Conservation (phyloP, 2,113 vertebrate genomes). For the Bettongia penicillata region DNA sequence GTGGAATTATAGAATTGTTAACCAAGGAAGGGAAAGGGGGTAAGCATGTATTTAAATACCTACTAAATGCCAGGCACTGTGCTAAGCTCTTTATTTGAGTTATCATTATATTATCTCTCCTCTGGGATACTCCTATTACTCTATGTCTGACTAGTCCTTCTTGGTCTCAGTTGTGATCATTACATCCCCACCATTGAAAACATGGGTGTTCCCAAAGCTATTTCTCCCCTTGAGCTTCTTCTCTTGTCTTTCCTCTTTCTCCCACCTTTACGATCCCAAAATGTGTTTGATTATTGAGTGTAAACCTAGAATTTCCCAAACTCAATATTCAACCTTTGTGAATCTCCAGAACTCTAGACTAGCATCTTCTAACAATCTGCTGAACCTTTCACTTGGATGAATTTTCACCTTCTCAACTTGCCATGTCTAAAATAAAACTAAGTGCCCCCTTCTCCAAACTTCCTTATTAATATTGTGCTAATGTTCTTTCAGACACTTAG, state of each 20-base stretch:
- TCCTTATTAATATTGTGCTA: background rate
- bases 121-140: background rate
- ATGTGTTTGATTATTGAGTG: background rate
- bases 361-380: background rate
- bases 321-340: background rate
- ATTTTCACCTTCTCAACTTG: background rate
- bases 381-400: background rate
- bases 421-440: background rate
- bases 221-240: background rate
- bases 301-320: background rate
- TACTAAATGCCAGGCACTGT: no score
- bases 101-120: background rate
- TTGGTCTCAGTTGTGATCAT: background rate
- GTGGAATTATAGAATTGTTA: background rate
- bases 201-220: background rate
- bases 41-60: background rate
- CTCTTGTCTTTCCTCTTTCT: background rate
- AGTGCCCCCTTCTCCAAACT: background rate
- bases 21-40: background rate
- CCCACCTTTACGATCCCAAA: background rate
- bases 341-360: background rate
- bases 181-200: background rate
- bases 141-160: background rate
- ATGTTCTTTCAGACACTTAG: background rate
- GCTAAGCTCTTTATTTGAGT: background rate